Percentiles rank a stretch among this genome's conserved stretches.
Conservation (phyloP, 1,140 invertebrate genomes). For the Micrasema longulum region DNA sequence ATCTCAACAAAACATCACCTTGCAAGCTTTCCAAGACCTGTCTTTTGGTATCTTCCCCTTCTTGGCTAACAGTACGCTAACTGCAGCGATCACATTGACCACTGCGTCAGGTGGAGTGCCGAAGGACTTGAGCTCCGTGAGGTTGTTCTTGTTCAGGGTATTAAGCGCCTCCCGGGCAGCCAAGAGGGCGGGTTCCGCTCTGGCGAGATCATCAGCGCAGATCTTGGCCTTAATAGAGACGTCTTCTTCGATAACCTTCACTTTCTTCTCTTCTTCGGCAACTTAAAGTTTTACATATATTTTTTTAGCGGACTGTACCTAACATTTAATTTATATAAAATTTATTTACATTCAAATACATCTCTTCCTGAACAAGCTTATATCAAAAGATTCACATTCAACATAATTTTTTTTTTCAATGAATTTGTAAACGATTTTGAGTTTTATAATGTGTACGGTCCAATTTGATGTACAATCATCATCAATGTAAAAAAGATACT, state of each 20-base stretch:
- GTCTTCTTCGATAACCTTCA: conserved; percentile 88
- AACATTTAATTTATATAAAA: no score
- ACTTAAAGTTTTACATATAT: conserved; percentile 61
- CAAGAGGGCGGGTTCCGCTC: conserved; percentile 90
- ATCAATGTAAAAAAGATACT: no score
- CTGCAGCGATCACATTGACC: conserved; percentile 86
- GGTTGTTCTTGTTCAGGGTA: conserved; percentile 92
- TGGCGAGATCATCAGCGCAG: conserved; percentile 89
- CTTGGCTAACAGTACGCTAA: conserved; percentile 86
- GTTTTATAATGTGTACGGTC: no score
- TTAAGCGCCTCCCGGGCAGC: conserved; percentile 92
- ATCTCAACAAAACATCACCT: no score
- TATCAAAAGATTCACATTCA: no score
- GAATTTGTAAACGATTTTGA: no score
- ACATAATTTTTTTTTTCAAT: no score
- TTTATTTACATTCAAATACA: no score
- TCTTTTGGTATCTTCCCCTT: conserved; percentile 93
- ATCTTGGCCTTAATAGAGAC: conserved; percentile 86
- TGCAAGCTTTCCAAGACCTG: conserved; percentile 92
- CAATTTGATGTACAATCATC: no score
- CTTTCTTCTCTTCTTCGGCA: conserved; percentile 89
- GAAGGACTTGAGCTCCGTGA: conserved; percentile 96
- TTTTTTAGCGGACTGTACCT: no score
- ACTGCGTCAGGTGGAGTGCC: conserved; percentile 86
- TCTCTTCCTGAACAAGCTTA: no score